A percentile compares a stretch with the other conserved stretches of the same genome.
phyloP scores from a whole-genome alignment of 2,113 vertebrate genomes.

The Salvator merianae region DNA sequence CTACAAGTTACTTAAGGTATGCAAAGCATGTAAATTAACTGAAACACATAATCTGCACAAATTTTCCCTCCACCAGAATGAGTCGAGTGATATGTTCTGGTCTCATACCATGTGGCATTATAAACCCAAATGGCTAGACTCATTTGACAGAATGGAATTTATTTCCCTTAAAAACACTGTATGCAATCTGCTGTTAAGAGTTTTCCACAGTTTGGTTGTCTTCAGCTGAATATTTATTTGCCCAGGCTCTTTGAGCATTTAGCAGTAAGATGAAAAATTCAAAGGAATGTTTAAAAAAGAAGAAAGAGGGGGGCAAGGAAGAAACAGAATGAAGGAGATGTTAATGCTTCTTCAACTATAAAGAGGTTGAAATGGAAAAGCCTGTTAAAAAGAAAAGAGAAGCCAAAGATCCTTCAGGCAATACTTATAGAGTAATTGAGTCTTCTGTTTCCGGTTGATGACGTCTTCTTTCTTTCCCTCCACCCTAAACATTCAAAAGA shows the following conservation, averaged over 20 bases:
- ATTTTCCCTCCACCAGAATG: not conserved
- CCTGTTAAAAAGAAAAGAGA: not conserved
- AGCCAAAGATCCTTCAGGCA: not conserved
- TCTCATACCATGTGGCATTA: not conserved
- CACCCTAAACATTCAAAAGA: slow-evolving; percentile 20
- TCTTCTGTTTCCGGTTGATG: slow-evolving; percentile 24
- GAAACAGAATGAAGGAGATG: not conserved
- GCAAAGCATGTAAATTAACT: not conserved
- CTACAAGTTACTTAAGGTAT: not conserved
- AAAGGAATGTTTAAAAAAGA: not conserved
- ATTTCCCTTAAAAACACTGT: not conserved
- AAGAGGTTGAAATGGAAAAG: slow-evolving; percentile 22
- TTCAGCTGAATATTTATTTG: not conserved
- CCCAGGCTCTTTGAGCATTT: not conserved
- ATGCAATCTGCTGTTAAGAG: not conserved
- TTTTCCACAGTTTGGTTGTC: not conserved
- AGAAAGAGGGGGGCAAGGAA: not conserved
- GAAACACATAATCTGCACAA: not conserved
- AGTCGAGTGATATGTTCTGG: not conserved
- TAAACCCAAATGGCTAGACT: not conserved
- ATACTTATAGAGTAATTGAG: slow-evolving; percentile 30
- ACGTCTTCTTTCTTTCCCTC: slow-evolving; percentile 7
- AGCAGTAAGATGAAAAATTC: not conserved
- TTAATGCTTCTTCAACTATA: not conserved
- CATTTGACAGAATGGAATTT: not conserved